Evolutionary conservation across 92 coral and sea anemone genomes (phyloP).

Genomic region (Epizoanthus rinbou): DNA sequence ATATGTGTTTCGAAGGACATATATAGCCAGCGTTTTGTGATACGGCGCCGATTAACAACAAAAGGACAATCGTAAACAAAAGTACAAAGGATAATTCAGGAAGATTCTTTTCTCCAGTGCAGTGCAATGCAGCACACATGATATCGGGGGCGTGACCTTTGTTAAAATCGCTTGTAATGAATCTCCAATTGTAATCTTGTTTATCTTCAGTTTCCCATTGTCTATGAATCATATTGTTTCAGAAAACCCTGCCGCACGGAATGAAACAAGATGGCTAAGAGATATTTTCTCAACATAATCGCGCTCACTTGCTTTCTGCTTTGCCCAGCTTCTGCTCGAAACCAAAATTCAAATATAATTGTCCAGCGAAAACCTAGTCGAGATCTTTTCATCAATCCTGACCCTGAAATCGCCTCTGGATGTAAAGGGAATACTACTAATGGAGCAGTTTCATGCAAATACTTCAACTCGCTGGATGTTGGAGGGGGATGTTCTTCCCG

Average conservation of each 20-base stretch:
- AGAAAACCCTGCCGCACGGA: neutral
- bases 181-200: too few relatives aligned
- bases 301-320: neutral
- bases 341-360: neutral
- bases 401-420: constrained; percentile 9
- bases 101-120: neutral
- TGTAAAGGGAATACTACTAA: neutral
- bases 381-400: constrained; percentile 22
- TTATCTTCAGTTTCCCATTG: neutral
- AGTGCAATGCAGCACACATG: neutral
- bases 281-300: too few relatives aligned
- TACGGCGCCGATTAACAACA: neutral
- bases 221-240: constrained; percentile 5
- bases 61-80: constrained; percentile 4
- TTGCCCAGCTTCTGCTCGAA: neutral
- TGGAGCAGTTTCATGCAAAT: constrained; percentile 1
- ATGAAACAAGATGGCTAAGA: neutral
- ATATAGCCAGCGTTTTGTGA: too few relatives aligned
- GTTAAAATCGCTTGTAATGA: neutral
- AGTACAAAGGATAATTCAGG: constrained; percentile 7
- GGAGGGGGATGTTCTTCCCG: constrained; percentile 1
- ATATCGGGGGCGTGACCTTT: constrained; percentile 16
- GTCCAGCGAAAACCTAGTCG: constrained; percentile 5
- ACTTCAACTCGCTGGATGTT: neutral
- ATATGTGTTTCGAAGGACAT: too few relatives aligned